Percentiles rank a stretch among this genome's conserved stretches.
Conservation (phyloP, 2,888 invertebrate genomes). For the Lasioglossum malachurum region DNA sequence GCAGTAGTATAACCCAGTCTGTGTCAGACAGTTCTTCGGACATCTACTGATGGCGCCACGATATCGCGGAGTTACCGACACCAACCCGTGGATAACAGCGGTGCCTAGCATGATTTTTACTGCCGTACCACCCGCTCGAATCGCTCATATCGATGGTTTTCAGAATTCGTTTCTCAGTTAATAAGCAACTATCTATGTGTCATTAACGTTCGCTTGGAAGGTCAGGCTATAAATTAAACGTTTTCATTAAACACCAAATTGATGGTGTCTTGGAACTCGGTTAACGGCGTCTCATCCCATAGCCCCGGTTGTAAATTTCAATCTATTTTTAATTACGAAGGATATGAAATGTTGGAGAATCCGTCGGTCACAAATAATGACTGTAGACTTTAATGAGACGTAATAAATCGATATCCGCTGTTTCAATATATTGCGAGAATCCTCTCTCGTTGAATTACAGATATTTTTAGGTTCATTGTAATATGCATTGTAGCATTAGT, state of each 20-base stretch:
- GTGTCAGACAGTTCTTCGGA: conserved; percentile 16
- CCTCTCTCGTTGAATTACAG: neutral
- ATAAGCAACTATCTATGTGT: neutral
- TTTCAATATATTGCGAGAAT: neutral
- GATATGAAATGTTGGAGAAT: neutral
- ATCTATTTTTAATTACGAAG: neutral
- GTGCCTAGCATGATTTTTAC: neutral
- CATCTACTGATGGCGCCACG: conserved; percentile 50
- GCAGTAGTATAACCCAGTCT: conserved; percentile 23
- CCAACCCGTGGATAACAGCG: neutral
- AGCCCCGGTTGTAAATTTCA: neutral
- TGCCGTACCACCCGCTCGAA: neutral
- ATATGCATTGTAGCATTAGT: neutral
- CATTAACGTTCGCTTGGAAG: neutral
- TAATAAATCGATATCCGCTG: neutral
- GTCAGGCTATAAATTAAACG: neutral
- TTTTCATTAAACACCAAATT: neutral
- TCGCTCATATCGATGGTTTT: too few species aligned
- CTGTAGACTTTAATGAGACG: neutral
- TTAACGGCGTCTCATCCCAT: neutral
- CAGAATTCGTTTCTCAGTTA: neutral
- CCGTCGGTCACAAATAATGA: neutral
- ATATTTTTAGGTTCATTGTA: neutral
- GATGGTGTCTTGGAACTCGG: neutral
- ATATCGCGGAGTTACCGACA: conserved; percentile 26